Percentiles rank a stretch among this genome's conserved stretches.
Evolutionary conservation across 2,797 vertebrate species (phyloP).

Genomic region (Kryptopterus vitreolus): DNA sequence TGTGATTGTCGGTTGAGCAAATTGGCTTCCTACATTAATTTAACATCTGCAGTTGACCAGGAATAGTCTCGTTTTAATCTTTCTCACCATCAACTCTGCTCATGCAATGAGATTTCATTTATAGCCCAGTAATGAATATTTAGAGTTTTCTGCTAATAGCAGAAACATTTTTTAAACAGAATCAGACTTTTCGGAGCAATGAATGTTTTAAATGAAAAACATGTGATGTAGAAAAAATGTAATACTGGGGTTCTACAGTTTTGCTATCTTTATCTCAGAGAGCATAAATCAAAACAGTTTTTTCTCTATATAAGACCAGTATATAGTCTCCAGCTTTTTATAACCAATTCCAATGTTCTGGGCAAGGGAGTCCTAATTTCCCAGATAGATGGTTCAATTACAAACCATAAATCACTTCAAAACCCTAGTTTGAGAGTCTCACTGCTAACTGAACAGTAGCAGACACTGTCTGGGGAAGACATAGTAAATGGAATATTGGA

Average conservation of each 20-base stretch:
- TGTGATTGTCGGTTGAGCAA: background rate
- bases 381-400: slow-evolving; percentile 41
- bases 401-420: slow-evolving; percentile 51
- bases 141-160: slow-evolving; percentile 50
- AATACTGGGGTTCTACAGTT: slow-evolving; percentile 53
- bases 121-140: slow-evolving; percentile 47
- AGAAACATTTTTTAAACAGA: slow-evolving; percentile 61
- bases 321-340: slow-evolving; percentile 54
- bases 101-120: slow-evolving; percentile 67
- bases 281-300: slow-evolving; percentile 53
- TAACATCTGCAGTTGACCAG: slow-evolving; percentile 48
- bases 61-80: slow-evolving; percentile 50
- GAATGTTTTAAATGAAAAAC: slow-evolving; percentile 61
- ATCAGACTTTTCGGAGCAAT: slow-evolving; percentile 56
- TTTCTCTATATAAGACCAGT: slow-evolving; percentile 49
- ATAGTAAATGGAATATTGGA: slow-evolving; percentile 5
- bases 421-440: slow-evolving; percentile 30
- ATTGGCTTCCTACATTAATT: background rate
- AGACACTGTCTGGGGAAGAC: slow-evolving; percentile 30
- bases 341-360: slow-evolving; percentile 49
- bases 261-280: slow-evolving; percentile 59
- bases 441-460: slow-evolving; percentile 8
- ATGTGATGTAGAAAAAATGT: slow-evolving; percentile 61
- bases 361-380: slow-evolving; percentile 45
- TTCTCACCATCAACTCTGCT: slow-evolving; percentile 49